These are phyloP conservation scores for Melanotaenia duboulayi DNA, from an alignment of 2,113 vertebrate genomes.

Conservation along the genomic window DNA sequence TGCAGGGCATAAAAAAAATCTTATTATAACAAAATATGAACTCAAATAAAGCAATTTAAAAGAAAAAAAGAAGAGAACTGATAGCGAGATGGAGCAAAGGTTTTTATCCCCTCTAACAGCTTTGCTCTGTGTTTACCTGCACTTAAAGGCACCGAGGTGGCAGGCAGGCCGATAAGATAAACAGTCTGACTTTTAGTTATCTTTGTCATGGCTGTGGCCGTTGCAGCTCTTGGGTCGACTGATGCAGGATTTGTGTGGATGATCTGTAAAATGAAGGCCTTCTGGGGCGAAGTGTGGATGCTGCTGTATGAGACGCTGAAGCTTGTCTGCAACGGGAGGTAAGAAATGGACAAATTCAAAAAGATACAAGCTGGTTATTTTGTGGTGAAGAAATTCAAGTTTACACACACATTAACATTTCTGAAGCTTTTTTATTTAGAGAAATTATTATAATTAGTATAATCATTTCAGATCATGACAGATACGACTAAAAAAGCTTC, in stretches of 20 bases:
- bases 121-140: constrained; percentile 6
- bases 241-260: constrained; percentile 46
- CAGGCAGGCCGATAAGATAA: neutral
- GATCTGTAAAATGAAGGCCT: constrained; percentile 79
- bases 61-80: neutral
- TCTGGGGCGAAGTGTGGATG: constrained; percentile 87
- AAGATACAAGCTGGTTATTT: too few relatives aligned
- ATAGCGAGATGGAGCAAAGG: neutral
- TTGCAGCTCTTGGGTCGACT: constrained; percentile 83
- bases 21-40: neutral
- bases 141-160: constrained; percentile 54
- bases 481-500: neutral
- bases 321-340: constrained; percentile 79
- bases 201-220: constrained; percentile 59
- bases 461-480: constrained; percentile 12
- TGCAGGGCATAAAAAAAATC: neutral
- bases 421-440: constrained; percentile 3
- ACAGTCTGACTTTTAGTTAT: constrained; percentile 23
- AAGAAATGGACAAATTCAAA: neutral
- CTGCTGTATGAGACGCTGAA: constrained; percentile 80
- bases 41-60: constrained; percentile 2
- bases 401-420: neutral
- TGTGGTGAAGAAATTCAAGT: neutral
- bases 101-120: neutral
- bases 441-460: constrained; percentile 14